Evolutionary conservation across 2,113 vertebrate species (phyloP).

Genomic region (Cyanoramphus novaezelandiae): DNA sequence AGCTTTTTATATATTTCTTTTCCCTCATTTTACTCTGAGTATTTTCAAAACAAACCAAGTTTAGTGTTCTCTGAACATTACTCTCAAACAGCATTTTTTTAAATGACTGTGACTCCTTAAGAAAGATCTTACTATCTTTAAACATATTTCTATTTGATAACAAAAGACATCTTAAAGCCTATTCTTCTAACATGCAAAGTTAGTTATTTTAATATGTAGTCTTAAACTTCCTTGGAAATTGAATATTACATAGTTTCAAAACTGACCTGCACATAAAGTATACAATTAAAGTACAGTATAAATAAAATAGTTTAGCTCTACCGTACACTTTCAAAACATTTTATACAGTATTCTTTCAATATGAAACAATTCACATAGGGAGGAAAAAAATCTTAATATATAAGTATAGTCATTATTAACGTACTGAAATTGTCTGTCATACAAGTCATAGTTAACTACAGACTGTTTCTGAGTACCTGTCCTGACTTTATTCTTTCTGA

Average conservation of each 20-base stretch:
- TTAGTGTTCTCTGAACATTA: background rate
- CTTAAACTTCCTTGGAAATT: slow-evolving; percentile 5
- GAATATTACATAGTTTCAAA: background rate
- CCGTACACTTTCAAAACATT: slow-evolving; percentile 64
- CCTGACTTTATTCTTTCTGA: background rate
- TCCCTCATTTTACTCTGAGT: background rate
- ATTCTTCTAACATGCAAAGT: slow-evolving; percentile 12
- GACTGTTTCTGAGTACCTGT: background rate
- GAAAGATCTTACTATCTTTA: slow-evolving; percentile 12
- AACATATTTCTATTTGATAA: slow-evolving; percentile 27
- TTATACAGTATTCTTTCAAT: slow-evolving; percentile 68
- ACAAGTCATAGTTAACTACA: slow-evolving; percentile 7
- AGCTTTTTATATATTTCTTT: background rate
- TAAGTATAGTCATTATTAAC: background rate
- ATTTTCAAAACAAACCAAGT: background rate
- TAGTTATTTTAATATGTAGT: background rate
- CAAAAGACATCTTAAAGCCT: background rate
- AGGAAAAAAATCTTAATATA: slow-evolving; percentile 23
- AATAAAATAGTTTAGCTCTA: slow-evolving; percentile 70
- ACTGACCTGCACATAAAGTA: slow-evolving; percentile 7
- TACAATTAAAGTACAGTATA: slow-evolving; percentile 39
- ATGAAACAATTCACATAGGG: slow-evolving; percentile 63
- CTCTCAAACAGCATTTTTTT: background rate
- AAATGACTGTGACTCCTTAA: background rate
- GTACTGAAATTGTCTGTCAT: slow-evolving; percentile 8